phyloP scores from a whole-genome alignment of 2,113 vertebrate species.

The Plotosus lineatus region DNA sequence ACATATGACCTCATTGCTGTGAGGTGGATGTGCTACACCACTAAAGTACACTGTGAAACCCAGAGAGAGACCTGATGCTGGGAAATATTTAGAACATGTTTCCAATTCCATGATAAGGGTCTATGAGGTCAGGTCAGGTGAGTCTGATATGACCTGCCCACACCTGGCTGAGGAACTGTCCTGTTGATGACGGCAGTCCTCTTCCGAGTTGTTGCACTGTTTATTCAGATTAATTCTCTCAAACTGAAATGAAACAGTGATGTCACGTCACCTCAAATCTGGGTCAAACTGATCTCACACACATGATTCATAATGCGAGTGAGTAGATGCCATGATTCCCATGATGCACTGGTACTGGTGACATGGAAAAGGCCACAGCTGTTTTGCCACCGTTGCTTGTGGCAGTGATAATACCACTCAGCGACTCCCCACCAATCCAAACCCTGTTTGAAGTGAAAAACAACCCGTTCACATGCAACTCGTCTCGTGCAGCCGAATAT shows the following conservation, averaged over 20 bases:
- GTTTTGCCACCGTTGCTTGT: conserved; percentile 66
- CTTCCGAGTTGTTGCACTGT: no score
- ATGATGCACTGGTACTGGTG: conserved; percentile 48
- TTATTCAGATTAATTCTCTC: background rate
- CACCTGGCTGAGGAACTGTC: no score
- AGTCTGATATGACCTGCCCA: no score
- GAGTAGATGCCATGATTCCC: conserved; percentile 43
- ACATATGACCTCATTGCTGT: no score
- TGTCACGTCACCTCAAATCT: background rate
- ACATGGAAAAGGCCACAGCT: conserved; percentile 61
- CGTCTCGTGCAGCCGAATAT: conserved; percentile 62
- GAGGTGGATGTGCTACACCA: no score
- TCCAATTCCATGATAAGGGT: no score
- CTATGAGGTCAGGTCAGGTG: no score
- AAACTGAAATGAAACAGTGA: background rate
- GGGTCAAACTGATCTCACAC: background rate
- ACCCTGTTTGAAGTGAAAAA: conserved; percentile 63
- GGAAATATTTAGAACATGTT: no score
- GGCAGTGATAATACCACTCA: conserved; percentile 60
- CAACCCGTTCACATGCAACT: conserved; percentile 63
- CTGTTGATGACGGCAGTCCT: no score
- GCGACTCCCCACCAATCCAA: conserved; percentile 18
- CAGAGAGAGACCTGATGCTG: no score
- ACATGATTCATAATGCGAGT: background rate
- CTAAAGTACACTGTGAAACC: no score